Evolutionary conservation across 1,140 invertebrate genomes (phyloP).

Genomic region (Chrysopa pallens): DNA sequence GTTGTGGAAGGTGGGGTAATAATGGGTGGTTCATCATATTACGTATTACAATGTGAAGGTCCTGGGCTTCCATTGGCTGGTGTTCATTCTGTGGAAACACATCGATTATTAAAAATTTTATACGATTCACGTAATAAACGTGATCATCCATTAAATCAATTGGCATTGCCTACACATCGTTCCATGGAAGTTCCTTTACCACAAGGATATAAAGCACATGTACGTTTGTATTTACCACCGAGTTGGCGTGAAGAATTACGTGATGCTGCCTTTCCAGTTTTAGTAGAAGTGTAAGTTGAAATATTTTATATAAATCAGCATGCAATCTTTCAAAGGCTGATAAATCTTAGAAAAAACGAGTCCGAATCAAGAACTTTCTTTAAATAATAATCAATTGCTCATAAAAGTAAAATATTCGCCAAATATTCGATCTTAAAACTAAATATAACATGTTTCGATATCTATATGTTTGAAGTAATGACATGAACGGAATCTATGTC

Average conservation of each 20-base stretch:
- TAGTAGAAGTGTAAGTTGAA: slow-evolving; percentile 55
- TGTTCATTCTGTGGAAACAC: slow-evolving; percentile 48
- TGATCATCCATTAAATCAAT: slow-evolving; percentile 37
- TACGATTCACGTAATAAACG: slow-evolving; percentile 54
- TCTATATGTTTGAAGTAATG: no score
- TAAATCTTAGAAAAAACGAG: no score
- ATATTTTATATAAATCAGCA: no score
- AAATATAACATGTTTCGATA: no score
- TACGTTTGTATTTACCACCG: slow-evolving; percentile 60
- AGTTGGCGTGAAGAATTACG: slow-evolving; percentile 67
- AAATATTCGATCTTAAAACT: no score
- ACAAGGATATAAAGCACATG: slow-evolving; percentile 57
- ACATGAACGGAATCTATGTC: no score
- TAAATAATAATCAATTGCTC: no score
- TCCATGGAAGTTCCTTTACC: slow-evolving; percentile 61
- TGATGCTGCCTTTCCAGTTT: slow-evolving; percentile 66
- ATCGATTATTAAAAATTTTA: slow-evolving; percentile 50
- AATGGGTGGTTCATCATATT: slow-evolving; percentile 37
- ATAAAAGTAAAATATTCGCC: no score
- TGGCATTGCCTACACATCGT: slow-evolving; percentile 52
- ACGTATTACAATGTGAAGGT: slow-evolving; percentile 61
- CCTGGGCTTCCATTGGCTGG: slow-evolving; percentile 58
- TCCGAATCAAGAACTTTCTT: no score
- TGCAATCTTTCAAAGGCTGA: no score
- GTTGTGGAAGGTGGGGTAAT: background rate